Base-by-base conservation (phyloP, 2,888 invertebrate species). In the Agrochola circellaris region DNA sequence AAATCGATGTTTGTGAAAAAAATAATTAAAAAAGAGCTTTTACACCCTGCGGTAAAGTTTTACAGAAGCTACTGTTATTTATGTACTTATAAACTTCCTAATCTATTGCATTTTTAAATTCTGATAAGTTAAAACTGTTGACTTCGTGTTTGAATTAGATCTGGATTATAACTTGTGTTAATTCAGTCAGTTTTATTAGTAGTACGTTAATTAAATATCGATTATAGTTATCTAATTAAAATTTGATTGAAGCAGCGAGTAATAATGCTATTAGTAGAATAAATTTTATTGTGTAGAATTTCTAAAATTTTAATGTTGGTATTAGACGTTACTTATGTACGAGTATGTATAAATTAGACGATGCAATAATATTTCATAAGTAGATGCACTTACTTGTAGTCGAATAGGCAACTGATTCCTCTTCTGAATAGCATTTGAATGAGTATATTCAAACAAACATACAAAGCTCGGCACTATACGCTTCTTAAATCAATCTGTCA, bases 311-410 rank as follows among this genome's bases (percentile, higher is more conserved):
- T 87, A 93, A 92, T 93, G 92, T 94, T 94, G 89, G 91, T 91
- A 93, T 79, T 95, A 95, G 95, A 90, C 88, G 91, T 94, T 93
- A 93, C 86, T 87, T 88, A 85, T 88, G 90, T 92, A 51, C 51
- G 51, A 51, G 51, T 51, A 88, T 82, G 73, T 86, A 77, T 86
- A 79, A 91, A 91, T 92, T 96, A 95, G 94, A 90, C 87, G 93
- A 94, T 92, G 96, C 96, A 96, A 96, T 96, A 96, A 96, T 96
- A 95, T 93, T 94, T 95, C 88, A 91, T 96, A 95, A 95, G 96
- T 96, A 96, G 96, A 88, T 94, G 96, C 96, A 96, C 96, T 90
- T 89, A 92, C 90, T 93, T 89, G 91, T 95, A 95, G 93, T 77
- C 79, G 83, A 87, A 84, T 89, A 91, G 89, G 87, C 85, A 88